A percentile compares a stretch with the other conserved stretches of the same genome.
phyloP scores from a whole-genome alignment of 2,888 invertebrate species.

The Ligdia adustata region DNA sequence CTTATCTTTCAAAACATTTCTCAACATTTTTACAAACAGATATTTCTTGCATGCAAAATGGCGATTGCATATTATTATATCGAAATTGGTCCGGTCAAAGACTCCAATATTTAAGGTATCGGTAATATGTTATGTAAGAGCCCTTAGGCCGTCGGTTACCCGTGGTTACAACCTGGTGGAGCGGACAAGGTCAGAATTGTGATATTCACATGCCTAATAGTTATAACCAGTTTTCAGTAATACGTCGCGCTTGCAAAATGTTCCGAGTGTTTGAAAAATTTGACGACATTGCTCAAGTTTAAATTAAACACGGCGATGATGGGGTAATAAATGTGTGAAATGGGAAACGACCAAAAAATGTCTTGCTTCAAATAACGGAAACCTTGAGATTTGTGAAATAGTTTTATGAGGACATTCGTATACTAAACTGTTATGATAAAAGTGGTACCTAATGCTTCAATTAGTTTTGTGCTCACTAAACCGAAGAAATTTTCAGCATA shows the following conservation, averaged over 20 bases:
- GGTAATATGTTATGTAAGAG: slow-evolving; percentile 22
- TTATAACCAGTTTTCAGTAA: slow-evolving; percentile 29
- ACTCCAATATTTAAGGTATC: slow-evolving; percentile 3
- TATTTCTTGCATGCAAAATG: too few relatives aligned
- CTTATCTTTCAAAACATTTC: too few relatives aligned
- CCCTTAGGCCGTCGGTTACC: slow-evolving; percentile 20
- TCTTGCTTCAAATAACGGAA: background rate
- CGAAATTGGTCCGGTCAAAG: slow-evolving; percentile 8
- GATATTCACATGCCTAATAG: slow-evolving; percentile 1
- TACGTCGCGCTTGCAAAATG: slow-evolving; percentile 37
- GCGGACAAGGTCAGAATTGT: slow-evolving; percentile 24
- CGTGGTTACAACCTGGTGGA: slow-evolving; percentile 17
- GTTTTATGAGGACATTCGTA: slow-evolving; percentile 1
- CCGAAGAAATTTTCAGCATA: too few relatives aligned
- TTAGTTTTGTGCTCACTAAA: too few relatives aligned
- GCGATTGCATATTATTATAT: background rate
- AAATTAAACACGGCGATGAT: slow-evolving; percentile 16
- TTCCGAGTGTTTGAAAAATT: slow-evolving; percentile 32
- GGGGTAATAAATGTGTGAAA: slow-evolving; percentile 15
- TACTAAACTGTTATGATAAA: too few relatives aligned
- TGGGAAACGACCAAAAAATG: slow-evolving; percentile 11
- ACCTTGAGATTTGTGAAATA: slow-evolving; percentile 14
- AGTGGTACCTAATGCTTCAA: too few relatives aligned
- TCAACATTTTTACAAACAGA: too few relatives aligned
- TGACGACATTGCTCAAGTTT: slow-evolving; percentile 27